Evolutionary conservation across 1,140 invertebrate genomes (phyloP).

Genomic region (Neodiprion virginianus): DNA sequence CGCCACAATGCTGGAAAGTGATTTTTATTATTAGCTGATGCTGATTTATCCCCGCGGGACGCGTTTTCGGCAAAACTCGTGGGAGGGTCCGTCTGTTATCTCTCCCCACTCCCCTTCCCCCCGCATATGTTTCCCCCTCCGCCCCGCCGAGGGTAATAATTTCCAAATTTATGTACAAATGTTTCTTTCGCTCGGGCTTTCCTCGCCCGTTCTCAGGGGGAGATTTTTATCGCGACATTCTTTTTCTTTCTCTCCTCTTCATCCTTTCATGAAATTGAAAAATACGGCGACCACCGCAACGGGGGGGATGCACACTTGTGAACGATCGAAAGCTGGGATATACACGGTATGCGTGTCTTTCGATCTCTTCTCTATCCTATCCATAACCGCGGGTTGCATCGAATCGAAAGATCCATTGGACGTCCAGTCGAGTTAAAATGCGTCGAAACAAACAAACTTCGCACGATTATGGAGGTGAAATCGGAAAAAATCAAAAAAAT

Average conservation of each 20-base stretch:
- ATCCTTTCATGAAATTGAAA: slow-evolving; percentile 52
- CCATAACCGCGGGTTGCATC: too few relatives aligned
- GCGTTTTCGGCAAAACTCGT: slow-evolving; percentile 58
- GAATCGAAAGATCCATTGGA: too few relatives aligned
- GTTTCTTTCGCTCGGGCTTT: slow-evolving; percentile 39
- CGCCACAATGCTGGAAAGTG: slow-evolving; percentile 57
- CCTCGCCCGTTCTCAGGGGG: slow-evolving; percentile 33
- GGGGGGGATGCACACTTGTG: too few relatives aligned
- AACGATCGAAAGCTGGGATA: too few relatives aligned
- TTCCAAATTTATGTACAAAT: slow-evolving; percentile 62
- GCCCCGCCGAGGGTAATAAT: slow-evolving; percentile 47
- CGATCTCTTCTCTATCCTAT: too few relatives aligned
- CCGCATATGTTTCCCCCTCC: slow-evolving; percentile 10
- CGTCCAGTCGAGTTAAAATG: too few relatives aligned
- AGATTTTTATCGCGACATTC: slow-evolving; percentile 57
- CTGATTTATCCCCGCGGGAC: slow-evolving; percentile 59
- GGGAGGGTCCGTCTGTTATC: slow-evolving; percentile 21
- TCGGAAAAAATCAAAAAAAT: too few relatives aligned
- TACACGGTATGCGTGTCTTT: too few relatives aligned
- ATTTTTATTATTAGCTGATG: slow-evolving; percentile 61
- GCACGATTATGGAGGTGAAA: too few relatives aligned
- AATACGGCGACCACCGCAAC: slow-evolving; percentile 34
- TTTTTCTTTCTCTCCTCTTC: too few relatives aligned
- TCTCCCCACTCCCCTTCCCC: slow-evolving; percentile 8
- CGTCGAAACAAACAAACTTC: too few relatives aligned